phyloP scores from a whole-genome alignment of 2,113 vertebrate species.

The Epinephelus fuscoguttatus region DNA sequence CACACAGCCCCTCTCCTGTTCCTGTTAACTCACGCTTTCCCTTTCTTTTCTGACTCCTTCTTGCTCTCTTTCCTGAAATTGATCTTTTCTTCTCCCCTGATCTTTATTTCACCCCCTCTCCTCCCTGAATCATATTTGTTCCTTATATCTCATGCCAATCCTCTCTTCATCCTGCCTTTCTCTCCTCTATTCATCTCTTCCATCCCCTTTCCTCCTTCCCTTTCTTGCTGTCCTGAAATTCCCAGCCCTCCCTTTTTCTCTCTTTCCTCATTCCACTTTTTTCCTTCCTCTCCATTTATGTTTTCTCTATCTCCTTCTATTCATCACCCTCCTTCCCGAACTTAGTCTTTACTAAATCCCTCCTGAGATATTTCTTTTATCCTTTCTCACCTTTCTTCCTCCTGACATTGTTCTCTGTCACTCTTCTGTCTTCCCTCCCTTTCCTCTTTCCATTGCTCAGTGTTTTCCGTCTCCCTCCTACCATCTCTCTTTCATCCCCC shows the following conservation, averaged over 20 bases:
- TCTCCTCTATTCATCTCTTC: neutral
- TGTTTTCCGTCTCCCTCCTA: neutral
- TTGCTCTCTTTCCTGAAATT: neutral
- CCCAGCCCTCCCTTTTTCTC: neutral
- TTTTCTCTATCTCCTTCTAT: neutral
- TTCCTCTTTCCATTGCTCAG: neutral
- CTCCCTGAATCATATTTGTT: neutral
- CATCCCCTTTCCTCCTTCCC: neutral
- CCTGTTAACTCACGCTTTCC: neutral
- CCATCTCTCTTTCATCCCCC: neutral
- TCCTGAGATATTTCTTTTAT: neutral
- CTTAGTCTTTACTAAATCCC: neutral
- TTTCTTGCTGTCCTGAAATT: neutral
- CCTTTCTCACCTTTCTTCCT: neutral
- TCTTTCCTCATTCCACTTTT: neutral
- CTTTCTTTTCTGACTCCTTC: neutral
- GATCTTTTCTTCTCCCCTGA: neutral
- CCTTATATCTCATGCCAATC: neutral
- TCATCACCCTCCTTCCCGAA: neutral
- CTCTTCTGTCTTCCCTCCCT: neutral
- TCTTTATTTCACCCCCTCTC: neutral
- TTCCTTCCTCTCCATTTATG: neutral
- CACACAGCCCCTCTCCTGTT: neutral
- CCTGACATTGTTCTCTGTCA: neutral
- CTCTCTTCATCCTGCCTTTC: neutral